Percentiles rank a stretch among this genome's conserved stretches.
phyloP scores from a whole-genome alignment of 2,888 invertebrate species.

The Clunio marinus region DNA sequence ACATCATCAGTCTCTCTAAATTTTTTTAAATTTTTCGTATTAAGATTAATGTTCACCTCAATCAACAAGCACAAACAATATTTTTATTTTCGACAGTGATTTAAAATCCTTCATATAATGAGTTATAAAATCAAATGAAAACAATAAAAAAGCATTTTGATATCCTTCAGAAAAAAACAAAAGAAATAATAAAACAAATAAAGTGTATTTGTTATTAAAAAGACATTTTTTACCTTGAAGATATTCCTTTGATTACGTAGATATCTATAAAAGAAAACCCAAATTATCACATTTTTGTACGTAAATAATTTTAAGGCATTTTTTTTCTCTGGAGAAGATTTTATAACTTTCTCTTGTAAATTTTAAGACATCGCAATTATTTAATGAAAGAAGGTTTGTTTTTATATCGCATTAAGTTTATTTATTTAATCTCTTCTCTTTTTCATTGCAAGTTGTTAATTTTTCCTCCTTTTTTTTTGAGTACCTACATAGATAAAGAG shows the following conservation, averaged over 20 bases:
- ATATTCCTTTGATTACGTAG: not conserved
- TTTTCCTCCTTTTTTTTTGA: conserved; percentile 9
- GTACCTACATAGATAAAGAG: conserved; percentile 7
- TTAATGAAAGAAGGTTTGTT: conserved; percentile 6
- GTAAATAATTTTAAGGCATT: conserved; percentile 19
- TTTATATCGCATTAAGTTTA: not conserved
- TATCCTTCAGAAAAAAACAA: too few relatives aligned
- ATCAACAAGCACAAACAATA: too few relatives aligned
- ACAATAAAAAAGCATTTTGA: too few relatives aligned
- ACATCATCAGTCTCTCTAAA: too few relatives aligned
- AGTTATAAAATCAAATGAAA: too few relatives aligned
- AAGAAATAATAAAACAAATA: too few relatives aligned
- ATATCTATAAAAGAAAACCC: too few relatives aligned
- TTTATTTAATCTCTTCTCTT: not conserved
- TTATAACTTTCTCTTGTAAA: not conserved
- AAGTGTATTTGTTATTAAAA: not conserved
- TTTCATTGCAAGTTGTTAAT: not conserved
- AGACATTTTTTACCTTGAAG: conserved; percentile 6
- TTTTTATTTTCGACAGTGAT: too few relatives aligned
- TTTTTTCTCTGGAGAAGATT: not conserved
- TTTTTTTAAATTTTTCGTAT: too few relatives aligned
- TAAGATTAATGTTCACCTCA: too few relatives aligned
- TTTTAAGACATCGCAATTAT: conserved; percentile 33
- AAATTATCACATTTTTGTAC: conserved; percentile 24
- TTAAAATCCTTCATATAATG: too few relatives aligned